Base-by-base conservation (phyloP, 2,888 invertebrate genomes). In the Erannis defoliaria region DNA sequence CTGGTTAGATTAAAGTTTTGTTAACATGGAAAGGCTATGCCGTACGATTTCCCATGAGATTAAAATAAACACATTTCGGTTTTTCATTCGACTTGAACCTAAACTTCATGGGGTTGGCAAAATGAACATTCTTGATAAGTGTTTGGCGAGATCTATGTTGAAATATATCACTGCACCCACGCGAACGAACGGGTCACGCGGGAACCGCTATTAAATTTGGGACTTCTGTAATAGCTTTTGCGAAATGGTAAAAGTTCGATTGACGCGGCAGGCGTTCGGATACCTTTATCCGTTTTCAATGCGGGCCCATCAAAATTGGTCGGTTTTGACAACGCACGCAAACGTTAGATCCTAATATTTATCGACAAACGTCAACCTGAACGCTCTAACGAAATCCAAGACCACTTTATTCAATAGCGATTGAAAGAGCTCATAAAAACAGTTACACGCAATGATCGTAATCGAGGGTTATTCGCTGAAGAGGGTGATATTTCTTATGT, bases 1-100 rank as follows among this genome's bases (percentile, higher is more conserved):
- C 76, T 73, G 77, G 80, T 77, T 79, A 82, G 77, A 86, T 87
- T 86, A 86, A 87, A 87, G 85, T 89, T 89, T 87, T 78, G 85
- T 82, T 87, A 86, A 86, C 86, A 82, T 82, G 81, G 76, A 81
- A 82, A 82, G 82, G 84, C 75, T 73, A 77, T 75, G 75, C 74
- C 70, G 67, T 67, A 68, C 80, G 75, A 86, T 87, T 87, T 88
- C 88, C 88, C 88, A 64, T 26, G 82, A 76, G 86, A 75, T 73
- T 71, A 72, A 76, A 82, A 78, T 77, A 74, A 81, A 82, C 78
- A 81, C 72, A 71, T 77, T 80, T 78, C 73, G 74, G 78, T 80
- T 81, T 80, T 74, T 72, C 74, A 75, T 73, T 69, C 63, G 68
- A 64, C 69, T 62, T 64, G 55, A 71, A 64, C 67, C 65, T 68